Percentiles rank a stretch among this genome's conserved stretches.
These are phyloP conservation scores for Myopa testacea DNA, from an alignment of 2,888 invertebrate species.

Conservation along the genomic window DNA sequence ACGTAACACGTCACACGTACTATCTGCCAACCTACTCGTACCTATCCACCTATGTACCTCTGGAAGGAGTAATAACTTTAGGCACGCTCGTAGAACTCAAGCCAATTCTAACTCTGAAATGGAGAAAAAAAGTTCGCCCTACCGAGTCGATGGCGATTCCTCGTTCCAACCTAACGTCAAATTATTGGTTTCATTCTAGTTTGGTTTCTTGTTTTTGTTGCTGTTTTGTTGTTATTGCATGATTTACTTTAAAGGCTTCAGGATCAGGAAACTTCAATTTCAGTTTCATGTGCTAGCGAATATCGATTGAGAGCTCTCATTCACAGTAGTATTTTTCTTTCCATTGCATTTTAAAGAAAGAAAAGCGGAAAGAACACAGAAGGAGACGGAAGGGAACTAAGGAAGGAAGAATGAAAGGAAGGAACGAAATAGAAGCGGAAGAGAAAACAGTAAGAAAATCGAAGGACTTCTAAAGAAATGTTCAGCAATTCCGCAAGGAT, in stretches of 20 bases:
- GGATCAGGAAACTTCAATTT: constrained; percentile 11
- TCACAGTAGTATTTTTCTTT: not conserved
- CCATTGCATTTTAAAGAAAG: not conserved
- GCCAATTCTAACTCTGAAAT: not conserved
- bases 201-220: not conserved
- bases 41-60: not conserved
- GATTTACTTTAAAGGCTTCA: constrained; percentile 13
- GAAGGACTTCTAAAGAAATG: constrained; percentile 22
- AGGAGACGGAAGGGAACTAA: not conserved
- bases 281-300: not conserved
- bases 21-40: not conserved
- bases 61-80: not conserved
- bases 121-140: not conserved
- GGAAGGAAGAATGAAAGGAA: not conserved
- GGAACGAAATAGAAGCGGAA: not conserved
- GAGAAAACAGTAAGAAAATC: constrained; percentile 1
- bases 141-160: not conserved
- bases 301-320: not conserved
- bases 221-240: not conserved
- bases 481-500: constrained; percentile 33
- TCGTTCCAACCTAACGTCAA: not conserved
- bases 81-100: not conserved
- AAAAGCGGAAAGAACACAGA: not conserved
- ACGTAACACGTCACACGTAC: not conserved
- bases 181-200: constrained; percentile 19